Evolutionary conservation across 2,888 invertebrate species (phyloP), one percentile per base, ranked within the genome.

Genomic region (Hyppa rectilinea): DNA sequence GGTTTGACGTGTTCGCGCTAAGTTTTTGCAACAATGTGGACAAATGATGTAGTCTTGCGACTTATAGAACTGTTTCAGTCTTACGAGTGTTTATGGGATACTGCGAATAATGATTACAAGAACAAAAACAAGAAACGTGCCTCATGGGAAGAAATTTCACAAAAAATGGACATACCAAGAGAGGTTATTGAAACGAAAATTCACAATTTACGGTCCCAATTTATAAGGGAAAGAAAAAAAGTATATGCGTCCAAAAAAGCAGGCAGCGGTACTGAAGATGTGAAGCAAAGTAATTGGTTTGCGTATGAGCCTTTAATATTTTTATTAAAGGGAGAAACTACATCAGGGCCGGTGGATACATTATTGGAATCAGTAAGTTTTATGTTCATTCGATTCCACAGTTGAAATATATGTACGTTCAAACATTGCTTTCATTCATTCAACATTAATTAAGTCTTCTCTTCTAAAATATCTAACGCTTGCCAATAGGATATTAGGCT

Each of bases 181-280:
- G 68, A 68, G 58, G 70, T 76, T 14, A 50, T 69, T 49, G 79
- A 79, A 59, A 56, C 31, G 12, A 72, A 78, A 60, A 60, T 75
- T 14, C 71, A 75, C n/a, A 75, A 60, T 68, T 23, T 75, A 31
- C 59, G 77, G 12, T 78, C 77, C 10, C 77, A 78, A 47, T 78
- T 78, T 43, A 60, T 34, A 36, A 60, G 77, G 43, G 77, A 78
- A 68, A 55, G 67, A 49, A 78, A 69, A 56, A 80, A 73, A 68
- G 50, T 66, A 1, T 14, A 38, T 5, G n/a, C 29, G 14, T 53
- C 9, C 20, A 81, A 72, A 45, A 50, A 47, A 23, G 36, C 66
- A 7, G 58, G 49, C 68, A 7, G 53, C 31, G 61, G 38, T 59
- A 38, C 45, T 26, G 75, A 59, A 49, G 59, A 64, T 47, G 45